Conservation (phyloP, 2,888 invertebrate genomes). For the Keiferia lycopersicella region DNA sequence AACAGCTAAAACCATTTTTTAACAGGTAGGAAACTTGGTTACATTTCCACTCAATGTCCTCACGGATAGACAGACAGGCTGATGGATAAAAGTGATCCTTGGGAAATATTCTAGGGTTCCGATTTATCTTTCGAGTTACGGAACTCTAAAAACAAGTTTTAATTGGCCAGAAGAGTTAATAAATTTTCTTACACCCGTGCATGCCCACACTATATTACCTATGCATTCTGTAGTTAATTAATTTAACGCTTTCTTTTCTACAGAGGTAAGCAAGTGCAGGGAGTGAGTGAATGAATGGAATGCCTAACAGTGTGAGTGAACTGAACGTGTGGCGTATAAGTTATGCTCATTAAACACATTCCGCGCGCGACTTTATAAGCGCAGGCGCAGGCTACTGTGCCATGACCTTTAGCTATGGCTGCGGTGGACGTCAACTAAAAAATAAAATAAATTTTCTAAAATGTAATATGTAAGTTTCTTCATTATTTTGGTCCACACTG, state of each 20-base stretch:
- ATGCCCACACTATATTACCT: constrained; percentile 42
- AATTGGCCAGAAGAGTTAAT: constrained; percentile 32
- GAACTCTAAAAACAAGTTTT: constrained; percentile 10
- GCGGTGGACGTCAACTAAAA: neutral
- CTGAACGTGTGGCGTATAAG: constrained; percentile 62
- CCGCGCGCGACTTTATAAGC: constrained; percentile 53
- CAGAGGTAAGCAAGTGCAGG: constrained; percentile 44
- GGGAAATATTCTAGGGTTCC: too few relatives aligned
- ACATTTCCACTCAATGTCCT: too few relatives aligned
- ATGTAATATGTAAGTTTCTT: neutral
- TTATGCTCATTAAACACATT: constrained; percentile 73
- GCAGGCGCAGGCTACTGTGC: constrained; percentile 25
- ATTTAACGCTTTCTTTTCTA: constrained; percentile 69
- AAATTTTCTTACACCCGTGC: constrained; percentile 57
- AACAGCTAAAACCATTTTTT: too few relatives aligned
- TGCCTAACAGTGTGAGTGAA: constrained; percentile 69
- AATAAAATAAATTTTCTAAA: neutral
- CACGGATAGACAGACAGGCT: too few relatives aligned
- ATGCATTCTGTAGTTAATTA: constrained; percentile 69
- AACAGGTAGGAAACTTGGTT: too few relatives aligned
- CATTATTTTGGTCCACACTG: too few relatives aligned
- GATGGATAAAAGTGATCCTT: too few relatives aligned
- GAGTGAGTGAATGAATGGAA: constrained; percentile 63
- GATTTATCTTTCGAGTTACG: too few relatives aligned
- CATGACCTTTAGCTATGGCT: neutral